These are phyloP conservation scores for Prunella fulvescens DNA, from an alignment of 2,113 vertebrate genomes.

Conservation along the genomic window DNA sequence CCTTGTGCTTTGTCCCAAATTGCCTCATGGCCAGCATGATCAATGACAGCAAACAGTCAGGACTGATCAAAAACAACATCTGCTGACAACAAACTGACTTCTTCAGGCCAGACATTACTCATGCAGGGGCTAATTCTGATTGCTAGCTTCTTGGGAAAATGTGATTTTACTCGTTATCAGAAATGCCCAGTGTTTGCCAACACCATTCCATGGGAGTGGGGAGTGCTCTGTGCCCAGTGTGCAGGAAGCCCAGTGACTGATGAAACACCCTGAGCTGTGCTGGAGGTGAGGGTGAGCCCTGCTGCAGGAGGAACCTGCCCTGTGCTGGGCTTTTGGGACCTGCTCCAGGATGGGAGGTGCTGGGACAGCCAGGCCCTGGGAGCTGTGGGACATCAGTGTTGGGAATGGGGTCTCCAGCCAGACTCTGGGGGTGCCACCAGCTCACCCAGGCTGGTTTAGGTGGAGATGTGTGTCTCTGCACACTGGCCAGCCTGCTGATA, in stretches of 20 bases:
- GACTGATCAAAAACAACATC: constrained; percentile 40
- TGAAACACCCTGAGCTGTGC: fast-evolving
- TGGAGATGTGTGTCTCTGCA: background rate
- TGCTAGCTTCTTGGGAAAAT: constrained; percentile 1
- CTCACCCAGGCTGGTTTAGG: background rate
- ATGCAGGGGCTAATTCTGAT: background rate
- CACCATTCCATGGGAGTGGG: background rate
- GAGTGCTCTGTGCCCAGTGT: background rate
- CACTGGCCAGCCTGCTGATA: background rate
- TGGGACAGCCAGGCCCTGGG: background rate
- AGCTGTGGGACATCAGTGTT: background rate
- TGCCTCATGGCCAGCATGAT: background rate
- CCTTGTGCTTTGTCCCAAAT: background rate
- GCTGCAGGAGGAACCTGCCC: background rate
- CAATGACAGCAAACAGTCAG: background rate
- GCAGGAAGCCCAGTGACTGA: background rate
- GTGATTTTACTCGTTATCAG: background rate
- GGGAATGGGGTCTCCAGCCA: background rate
- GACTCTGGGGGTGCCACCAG: background rate
- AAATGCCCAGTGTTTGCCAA: constrained; percentile 6
- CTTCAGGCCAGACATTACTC: constrained; percentile 13
- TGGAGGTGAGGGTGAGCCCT: background rate
- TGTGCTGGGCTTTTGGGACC: background rate
- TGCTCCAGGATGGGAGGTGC: background rate
- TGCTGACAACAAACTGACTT: background rate